Evolutionary conservation across 2,797 vertebrate genomes (phyloP), one percentile per base, ranked within the genome.

Genomic region (Ficedula albicollis): DNA sequence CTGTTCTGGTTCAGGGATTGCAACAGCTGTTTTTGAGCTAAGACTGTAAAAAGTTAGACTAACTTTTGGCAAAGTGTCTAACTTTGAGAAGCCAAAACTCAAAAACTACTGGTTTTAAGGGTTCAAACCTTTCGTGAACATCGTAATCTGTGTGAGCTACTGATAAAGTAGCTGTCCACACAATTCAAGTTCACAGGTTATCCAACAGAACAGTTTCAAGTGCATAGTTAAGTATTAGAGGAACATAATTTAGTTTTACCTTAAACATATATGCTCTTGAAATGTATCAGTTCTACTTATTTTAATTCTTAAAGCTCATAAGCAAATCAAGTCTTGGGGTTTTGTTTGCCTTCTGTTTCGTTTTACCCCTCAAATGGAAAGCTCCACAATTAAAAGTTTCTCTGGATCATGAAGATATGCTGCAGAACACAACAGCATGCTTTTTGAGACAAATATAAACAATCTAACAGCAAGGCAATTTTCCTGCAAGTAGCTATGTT

Each of bases 61-160:
- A 55, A 91, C 64, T 96, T 91, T 73, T 20, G n/a, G 70, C 22
- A 59, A 89, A 87, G 87, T 16, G 7, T 74, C 82, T 85, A 87
- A 94, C 93, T 89, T 73, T 30, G 19, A 70, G 41, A 90, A 86
- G 80, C 41, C 75, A 76, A 39, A 96, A 60, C 60, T 96, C 85
- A 94, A 85, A 83, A 94, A 16, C 83, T 38, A 17, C 49, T 49
- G 41, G 0, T 2, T 89, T 82, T 77, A 49, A 82, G 18, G 30
- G 14, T 63, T 80, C 38, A 83, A 44, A 48, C 13, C 13, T 67
- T 29, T 9, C 1, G 0, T 0, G 1, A 16, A 32, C 27, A 34
- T 22, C 3, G 1, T 30, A 41, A 44, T 72, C 34, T 39, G 9
- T 8, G 82, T 4, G 0, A 76, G 8, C 13, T 30, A 69, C 32